Conservation (phyloP, 2,797 vertebrate genomes). For the Morelia viridis region DNA sequence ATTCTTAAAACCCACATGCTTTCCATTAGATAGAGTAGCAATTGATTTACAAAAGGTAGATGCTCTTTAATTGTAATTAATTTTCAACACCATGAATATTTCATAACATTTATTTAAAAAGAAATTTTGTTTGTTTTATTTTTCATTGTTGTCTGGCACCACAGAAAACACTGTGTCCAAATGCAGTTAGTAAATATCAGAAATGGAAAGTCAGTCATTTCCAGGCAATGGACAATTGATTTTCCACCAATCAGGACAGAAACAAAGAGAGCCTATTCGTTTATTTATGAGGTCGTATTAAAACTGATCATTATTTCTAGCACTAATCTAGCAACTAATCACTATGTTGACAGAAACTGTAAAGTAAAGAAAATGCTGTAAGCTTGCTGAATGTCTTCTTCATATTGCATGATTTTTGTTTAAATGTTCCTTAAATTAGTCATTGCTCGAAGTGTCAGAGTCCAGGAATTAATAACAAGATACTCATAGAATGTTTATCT, state of each 20-base stretch:
- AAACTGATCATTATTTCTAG: slow-evolving; percentile 75
- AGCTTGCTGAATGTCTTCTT: slow-evolving; percentile 50
- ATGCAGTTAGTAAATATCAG: slow-evolving; percentile 75
- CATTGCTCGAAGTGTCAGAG: slow-evolving; percentile 29
- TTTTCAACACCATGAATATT: slow-evolving; percentile 66
- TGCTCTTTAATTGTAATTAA: slow-evolving; percentile 69
- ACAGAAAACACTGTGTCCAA: slow-evolving; percentile 65
- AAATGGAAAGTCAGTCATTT: slow-evolving; percentile 78
- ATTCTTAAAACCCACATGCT: slow-evolving; percentile 55
- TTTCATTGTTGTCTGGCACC: slow-evolving; percentile 63
- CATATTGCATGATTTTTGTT: slow-evolving; percentile 46
- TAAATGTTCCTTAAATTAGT: slow-evolving; percentile 46
- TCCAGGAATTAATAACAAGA: slow-evolving; percentile 45
- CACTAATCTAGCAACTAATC: slow-evolving; percentile 64
- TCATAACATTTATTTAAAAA: slow-evolving; percentile 62
- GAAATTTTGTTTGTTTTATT: slow-evolving; percentile 54
- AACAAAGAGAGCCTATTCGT: slow-evolving; percentile 73
- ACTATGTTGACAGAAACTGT: slow-evolving; percentile 39
- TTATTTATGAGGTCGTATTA: slow-evolving; percentile 77
- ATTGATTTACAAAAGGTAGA: slow-evolving; percentile 61
- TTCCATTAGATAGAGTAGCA: slow-evolving; percentile 58
- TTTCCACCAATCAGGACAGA: slow-evolving; percentile 78
- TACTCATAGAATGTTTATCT: neutral
- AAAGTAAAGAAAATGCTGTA: slow-evolving; percentile 46
- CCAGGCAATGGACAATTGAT: slow-evolving; percentile 78